Conservation (phyloP, 2,888 invertebrate species). For the Rotaria socialis region DNA sequence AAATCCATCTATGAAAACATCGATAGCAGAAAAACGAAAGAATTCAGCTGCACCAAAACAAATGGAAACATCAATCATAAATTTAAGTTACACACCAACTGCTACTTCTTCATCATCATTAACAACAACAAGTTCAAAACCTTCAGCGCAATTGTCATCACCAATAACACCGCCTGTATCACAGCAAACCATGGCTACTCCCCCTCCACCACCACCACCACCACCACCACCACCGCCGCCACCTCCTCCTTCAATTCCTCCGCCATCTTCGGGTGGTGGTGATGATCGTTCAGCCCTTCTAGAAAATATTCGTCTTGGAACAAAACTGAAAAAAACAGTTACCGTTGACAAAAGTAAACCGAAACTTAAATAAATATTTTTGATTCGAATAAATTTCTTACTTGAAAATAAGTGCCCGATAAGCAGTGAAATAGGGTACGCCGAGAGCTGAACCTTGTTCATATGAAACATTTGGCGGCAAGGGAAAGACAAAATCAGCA, state of each 20-base stretch:
- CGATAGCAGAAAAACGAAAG: background rate
- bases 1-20: background rate
- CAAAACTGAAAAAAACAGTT: slow-evolving; percentile 38
- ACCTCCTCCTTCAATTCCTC: background rate
- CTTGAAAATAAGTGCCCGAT: slow-evolving; percentile 62
- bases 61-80: slow-evolving; percentile 6
- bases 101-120: background rate
- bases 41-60: background rate
- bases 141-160: background rate
- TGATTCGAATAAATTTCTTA: slow-evolving; percentile 50
- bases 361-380: slow-evolving; percentile 26
- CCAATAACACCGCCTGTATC: slow-evolving; percentile 35
- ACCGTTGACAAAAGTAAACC: slow-evolving; percentile 42
- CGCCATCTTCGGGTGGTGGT: background rate
- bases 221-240: slow-evolving; percentile 44
- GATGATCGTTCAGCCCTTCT: slow-evolving; percentile 42
- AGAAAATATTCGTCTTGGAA: slow-evolving; percentile 40
- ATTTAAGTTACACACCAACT: background rate
- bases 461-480: slow-evolving; percentile 60
- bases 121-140: background rate
- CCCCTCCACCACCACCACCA: slow-evolving; percentile 8
- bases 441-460: slow-evolving; percentile 64
- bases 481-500: slow-evolving; percentile 54
- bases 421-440: slow-evolving; percentile 64
- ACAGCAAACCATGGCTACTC: background rate